Base-by-base conservation (phyloP, 2,113 vertebrate genomes). In the Porphyrio hochstetteri region DNA sequence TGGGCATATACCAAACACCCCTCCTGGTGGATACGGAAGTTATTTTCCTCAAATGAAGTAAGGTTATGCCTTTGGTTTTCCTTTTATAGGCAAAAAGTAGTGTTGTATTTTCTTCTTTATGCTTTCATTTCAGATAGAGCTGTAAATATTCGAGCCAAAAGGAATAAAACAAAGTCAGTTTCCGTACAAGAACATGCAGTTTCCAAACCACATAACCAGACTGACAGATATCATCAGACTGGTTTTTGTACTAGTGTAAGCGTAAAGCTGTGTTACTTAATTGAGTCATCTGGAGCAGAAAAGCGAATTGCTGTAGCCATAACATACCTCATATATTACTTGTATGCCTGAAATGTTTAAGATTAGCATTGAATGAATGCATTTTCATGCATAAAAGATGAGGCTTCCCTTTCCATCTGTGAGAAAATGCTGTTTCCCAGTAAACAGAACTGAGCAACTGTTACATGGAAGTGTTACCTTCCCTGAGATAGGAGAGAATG, bases 31-130 rank as follows among this genome's bases (percentile, higher is more conserved):
- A 85, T 98, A 97, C 67, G 97, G 97, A 94, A 95, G 79, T 80
- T 98, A 98, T 75, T 91, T 97, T 92, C 95, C 98, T 92, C 98
- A 98, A 96, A 94, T 97, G 92, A 98, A 98, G 98, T 98, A 98
- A 98, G 98, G 56, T 77, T 85, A 38, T 56, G 15, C 24, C 61
- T 92, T 57, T 48, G 14, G 17, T 80, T 69, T 67, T 28, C 40
- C 8, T 44, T 31, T 57, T 16, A 5, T 29, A n/a, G 52, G 67
- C 11, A 40, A 48, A 80, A 64, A 48, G 38, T 11, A 20, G 1
- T 35, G 23, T 10, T 70, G 14, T 50, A 1, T 27, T 68, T 90
- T 82, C 17, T 92, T 60, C 21, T 61, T 55, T 12, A 61, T 1
- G 2, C 15, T 84, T 75, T 71, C 5, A 21, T 86, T 81, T 93